Conservation (phyloP, 2,113 vertebrate species). For the Syngnathus floridae region DNA sequence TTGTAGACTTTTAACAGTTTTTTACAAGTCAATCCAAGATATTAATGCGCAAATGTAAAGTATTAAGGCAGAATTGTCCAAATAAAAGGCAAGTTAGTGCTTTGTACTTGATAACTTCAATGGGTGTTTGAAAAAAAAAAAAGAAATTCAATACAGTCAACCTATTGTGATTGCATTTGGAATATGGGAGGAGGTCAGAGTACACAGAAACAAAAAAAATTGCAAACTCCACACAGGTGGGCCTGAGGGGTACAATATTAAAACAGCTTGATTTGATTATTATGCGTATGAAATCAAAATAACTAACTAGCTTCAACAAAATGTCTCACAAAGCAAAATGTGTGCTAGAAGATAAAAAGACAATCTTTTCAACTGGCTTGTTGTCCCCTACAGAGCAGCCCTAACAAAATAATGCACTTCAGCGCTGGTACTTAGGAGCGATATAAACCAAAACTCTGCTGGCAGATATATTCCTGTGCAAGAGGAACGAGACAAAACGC, state of each 20-base stretch:
- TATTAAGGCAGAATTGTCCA: no score
- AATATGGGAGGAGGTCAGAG: not conserved
- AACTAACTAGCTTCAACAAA: not conserved
- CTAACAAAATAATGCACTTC: conserved; percentile 37
- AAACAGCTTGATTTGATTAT: not conserved
- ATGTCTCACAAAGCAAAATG: not conserved
- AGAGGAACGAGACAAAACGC: conserved; percentile 15
- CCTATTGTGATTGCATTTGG: not conserved
- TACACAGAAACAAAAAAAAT: not conserved
- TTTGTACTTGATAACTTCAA: no score
- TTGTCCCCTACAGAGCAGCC: not conserved
- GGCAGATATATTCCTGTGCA: conserved; percentile 12
- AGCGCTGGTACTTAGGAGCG: conserved; percentile 29
- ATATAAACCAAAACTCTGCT: not conserved
- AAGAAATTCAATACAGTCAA: not conserved
- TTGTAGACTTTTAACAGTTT: not conserved
- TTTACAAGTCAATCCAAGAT: not conserved
- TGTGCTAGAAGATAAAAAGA: not conserved
- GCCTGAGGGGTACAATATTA: not conserved
- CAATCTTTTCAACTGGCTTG: conserved; percentile 14
- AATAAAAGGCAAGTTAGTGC: no score
- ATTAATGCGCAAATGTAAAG: not conserved
- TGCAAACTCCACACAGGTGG: not conserved
- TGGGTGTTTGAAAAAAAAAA: no score
- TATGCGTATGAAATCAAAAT: not conserved